Evolutionary conservation across 2,113 vertebrate species (phyloP).

Genomic region (Corydoras sp.): DNA sequence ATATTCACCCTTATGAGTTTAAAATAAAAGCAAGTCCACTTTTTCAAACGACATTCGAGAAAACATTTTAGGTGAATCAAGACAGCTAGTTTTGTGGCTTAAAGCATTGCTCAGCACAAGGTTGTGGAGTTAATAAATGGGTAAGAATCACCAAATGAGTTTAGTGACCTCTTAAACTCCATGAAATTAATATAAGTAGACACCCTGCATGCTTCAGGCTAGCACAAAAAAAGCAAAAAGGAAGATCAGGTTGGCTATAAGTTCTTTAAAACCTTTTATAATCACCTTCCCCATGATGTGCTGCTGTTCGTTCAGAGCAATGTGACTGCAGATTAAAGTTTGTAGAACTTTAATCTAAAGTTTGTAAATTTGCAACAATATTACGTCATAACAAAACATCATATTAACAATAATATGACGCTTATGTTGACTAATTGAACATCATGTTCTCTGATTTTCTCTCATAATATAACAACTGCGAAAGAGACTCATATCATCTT

Average conservation of each 20-base stretch:
- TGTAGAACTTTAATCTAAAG: too few relatives aligned
- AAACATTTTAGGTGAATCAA: constrained; percentile 64
- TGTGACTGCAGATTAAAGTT: constrained; percentile 73
- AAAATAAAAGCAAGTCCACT: constrained; percentile 22
- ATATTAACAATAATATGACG: too few relatives aligned
- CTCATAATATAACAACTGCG: too few relatives aligned
- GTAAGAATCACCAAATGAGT: constrained; percentile 84
- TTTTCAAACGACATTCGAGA: constrained; percentile 47
- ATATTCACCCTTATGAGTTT: constrained; percentile 39
- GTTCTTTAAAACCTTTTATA: constrained; percentile 84
- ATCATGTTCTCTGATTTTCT: too few relatives aligned
- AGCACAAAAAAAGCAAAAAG: constrained; percentile 59
- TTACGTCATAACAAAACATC: too few relatives aligned
- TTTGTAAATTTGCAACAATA: constrained; percentile 66
- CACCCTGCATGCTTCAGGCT: constrained; percentile 76
- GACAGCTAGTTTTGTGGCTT: constrained; percentile 62
- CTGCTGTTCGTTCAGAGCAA: constrained; percentile 78
- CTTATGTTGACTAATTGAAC: too few relatives aligned
- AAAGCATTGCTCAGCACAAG: constrained; percentile 60
- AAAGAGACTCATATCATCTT: too few relatives aligned
- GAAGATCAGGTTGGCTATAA: constrained; percentile 87
- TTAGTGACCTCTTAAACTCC: constrained; percentile 90
- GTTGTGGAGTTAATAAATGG: constrained; percentile 84
- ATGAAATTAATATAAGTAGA: constrained; percentile 98
- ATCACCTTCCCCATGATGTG: constrained; percentile 58